Base-by-base conservation (phyloP, 2,888 invertebrate species). In the Microdon myrmicae region DNA sequence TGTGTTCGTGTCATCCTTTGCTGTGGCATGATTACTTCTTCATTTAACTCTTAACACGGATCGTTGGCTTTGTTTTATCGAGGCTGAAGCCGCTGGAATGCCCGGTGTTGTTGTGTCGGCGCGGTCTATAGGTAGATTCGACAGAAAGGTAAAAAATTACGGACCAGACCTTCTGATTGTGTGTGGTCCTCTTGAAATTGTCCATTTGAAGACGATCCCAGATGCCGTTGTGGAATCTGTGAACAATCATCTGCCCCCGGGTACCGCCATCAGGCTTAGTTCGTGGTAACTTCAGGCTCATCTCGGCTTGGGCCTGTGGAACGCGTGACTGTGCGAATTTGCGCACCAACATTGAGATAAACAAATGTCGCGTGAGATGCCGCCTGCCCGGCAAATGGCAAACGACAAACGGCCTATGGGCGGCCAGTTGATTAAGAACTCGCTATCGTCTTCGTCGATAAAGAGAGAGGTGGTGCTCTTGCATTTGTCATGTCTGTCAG, bases 161-260 rank as follows among this genome's bases (percentile, higher is more conserved):
- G n/a, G 25, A 32, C 7, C 13, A 45, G 17, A 22, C 29, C 31
- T 12, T 37, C 28, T 34, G 29, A 41, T 2, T 37, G 45, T 54
- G 59, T 60, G 59, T 60, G 59, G 59, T 60, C 59, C 53, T 43
- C 59, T 60, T 60, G 39, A 53, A 60, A 47, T 45, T 47, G 59
- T 59, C 45, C 59, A 34, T 45, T 59, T 53, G 45, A 59, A 53
- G 59, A 53, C 41, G 45, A 59, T 53, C 41, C 51, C 22, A 38
- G 51, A 44, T 44, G 51, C 44, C 45, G 39, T 53, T 34, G 14
- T 37, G 37, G 41, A 53, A 53, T 60, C 53, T 53, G 59, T 38
- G 31, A 25, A 31, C 32, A 41, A 34, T 37, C 35, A 45, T 34
- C 26, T 47, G 53, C 59, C 59, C 35, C 47, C 41, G 53, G 59